A percentile compares a stretch with the other conserved stretches of the same genome.
Conservation (phyloP, 2,113 vertebrate genomes). For the Pangasianodon hypophthalmus region DNA sequence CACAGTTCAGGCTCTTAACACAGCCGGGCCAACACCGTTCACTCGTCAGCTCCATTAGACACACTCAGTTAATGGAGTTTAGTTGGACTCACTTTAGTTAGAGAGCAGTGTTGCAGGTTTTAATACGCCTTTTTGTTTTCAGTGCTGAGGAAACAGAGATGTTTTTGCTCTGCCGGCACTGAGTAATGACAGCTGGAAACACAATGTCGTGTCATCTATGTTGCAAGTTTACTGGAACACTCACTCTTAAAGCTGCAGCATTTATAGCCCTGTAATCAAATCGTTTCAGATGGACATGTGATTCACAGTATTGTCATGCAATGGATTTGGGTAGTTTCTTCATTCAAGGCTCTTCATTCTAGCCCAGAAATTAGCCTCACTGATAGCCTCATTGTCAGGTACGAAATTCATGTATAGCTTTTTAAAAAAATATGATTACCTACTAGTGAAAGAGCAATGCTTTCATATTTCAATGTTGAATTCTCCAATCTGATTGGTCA, state of each 20-base stretch:
- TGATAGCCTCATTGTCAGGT: too few relatives aligned
- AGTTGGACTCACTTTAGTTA: not conserved
- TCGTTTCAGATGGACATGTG: not conserved
- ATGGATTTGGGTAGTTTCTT: not conserved
- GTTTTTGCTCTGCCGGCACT: not conserved
- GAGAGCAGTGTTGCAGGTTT: not conserved
- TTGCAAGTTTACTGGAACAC: not conserved
- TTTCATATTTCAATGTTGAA: not conserved
- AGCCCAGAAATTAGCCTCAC: not conserved
- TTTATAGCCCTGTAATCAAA: not conserved
- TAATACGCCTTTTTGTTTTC: not conserved
- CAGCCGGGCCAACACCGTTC: not conserved
- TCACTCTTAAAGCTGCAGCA: not conserved
- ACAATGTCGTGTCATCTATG: not conserved
- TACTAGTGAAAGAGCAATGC: not conserved
- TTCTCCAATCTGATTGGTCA: not conserved
- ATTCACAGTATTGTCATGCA: not conserved
- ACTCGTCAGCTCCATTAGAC: constrained; percentile 27
- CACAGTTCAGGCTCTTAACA: constrained; percentile 31
- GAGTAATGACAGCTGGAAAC: not conserved
- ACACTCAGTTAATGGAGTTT: constrained; percentile 21
- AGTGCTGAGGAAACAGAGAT: not conserved
- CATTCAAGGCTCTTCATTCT: not conserved
- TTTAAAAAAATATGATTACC: too few relatives aligned
- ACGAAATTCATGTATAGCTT: not conserved